Evolutionary conservation across 2,113 vertebrate genomes (phyloP).

Genomic region (Mirounga angustirostris): DNA sequence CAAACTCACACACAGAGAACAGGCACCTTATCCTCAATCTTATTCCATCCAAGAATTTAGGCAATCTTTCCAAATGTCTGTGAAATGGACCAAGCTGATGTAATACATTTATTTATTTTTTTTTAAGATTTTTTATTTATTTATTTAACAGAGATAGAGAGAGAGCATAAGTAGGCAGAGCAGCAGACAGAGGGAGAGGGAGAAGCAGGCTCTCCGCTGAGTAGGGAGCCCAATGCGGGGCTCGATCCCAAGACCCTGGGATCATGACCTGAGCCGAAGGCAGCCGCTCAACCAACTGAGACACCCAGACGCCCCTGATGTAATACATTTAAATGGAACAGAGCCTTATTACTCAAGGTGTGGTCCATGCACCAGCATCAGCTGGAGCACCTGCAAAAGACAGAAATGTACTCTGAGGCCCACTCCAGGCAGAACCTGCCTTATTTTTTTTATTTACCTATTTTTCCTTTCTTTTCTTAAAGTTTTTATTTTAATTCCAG

Average conservation of each 20-base stretch:
- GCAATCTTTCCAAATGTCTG: background rate
- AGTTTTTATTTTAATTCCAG: background rate
- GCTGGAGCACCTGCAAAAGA: background rate
- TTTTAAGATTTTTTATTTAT: no score
- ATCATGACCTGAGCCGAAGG: no score
- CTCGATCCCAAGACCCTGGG: no score
- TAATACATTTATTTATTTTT: background rate
- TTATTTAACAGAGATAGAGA: no score
- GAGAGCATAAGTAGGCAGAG: no score
- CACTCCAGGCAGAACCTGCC: background rate
- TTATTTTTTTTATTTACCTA: background rate
- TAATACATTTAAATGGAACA: conserved; percentile 27
- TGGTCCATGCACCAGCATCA: background rate
- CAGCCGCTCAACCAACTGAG: no score
- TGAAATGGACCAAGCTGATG: background rate
- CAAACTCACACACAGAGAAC: background rate
- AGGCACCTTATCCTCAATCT: background rate
- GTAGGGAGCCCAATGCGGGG: no score
- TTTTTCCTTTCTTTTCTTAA: background rate
- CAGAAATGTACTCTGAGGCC: background rate
- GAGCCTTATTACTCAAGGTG: background rate
- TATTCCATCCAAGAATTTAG: conserved; percentile 22
- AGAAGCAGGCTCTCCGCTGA: no score
- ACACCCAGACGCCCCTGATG: background rate
- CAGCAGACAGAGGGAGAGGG: no score